Evolutionary conservation across 64 coral and sea anemone species (phyloP).

Genomic region (Montipora cactus): DNA sequence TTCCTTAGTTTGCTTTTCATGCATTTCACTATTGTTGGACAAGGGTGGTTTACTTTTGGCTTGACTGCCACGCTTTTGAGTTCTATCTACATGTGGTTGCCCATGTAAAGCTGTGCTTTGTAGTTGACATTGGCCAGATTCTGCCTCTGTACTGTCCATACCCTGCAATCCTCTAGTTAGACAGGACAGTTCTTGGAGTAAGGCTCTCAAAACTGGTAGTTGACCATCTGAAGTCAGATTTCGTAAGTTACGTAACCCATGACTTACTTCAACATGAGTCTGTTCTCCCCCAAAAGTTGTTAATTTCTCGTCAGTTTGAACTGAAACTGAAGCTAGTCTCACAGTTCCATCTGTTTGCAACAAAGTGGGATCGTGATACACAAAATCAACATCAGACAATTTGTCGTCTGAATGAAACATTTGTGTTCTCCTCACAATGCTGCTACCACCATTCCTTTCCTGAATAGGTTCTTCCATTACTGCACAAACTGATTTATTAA

Average conservation of each 20-base stretch:
- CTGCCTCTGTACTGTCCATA: not conserved
- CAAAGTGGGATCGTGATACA: slow-evolving; percentile 70
- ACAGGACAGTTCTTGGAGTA: slow-evolving; percentile 76
- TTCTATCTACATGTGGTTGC: not conserved
- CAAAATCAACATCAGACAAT: slow-evolving; percentile 58
- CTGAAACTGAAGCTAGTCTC: slow-evolving; percentile 46
- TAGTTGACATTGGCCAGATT: not conserved
- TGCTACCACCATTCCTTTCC: not conserved
- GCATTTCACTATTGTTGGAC: not conserved
- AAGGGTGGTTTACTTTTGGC: not conserved
- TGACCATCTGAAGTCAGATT: not conserved
- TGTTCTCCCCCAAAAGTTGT: not conserved
- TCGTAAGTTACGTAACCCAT: not conserved
- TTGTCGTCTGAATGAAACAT: not conserved
- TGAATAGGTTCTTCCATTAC: not conserved
- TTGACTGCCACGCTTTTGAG: not conserved
- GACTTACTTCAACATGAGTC: not conserved
- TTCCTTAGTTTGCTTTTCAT: not conserved
- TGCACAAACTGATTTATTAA: not conserved
- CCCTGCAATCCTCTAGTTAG: slow-evolving; percentile 18
- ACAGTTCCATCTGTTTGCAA: slow-evolving; percentile 67
- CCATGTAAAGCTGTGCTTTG: not conserved
- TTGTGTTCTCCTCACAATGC: not conserved
- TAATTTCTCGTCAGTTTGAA: slow-evolving; percentile 69
- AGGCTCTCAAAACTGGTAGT: slow-evolving; percentile 78